Evolutionary conservation across 2,797 vertebrate genomes (phyloP), one percentile per base, ranked within the genome.

Genomic region (Pitangus sulphuratus): DNA sequence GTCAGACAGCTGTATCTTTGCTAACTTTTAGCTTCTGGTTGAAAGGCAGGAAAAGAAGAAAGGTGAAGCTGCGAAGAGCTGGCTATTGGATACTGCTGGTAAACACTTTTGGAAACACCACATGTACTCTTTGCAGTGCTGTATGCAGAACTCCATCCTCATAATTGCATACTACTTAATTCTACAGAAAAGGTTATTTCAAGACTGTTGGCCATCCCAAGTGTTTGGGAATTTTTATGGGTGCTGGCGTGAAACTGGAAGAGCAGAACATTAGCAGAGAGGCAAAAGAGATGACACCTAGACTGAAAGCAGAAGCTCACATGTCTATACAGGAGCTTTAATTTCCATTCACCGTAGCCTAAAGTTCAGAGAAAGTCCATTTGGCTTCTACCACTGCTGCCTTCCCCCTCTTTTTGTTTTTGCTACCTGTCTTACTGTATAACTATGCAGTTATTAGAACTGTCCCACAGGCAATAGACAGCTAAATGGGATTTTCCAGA

Each of bases 401-500:
- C 28, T 61, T 83, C 15, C 6, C 11, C 12, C 19, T 62, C 42
- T 2, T 84, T 58, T 18, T 18, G 7, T 50, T 87, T 64, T 31
- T 66, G n/a, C 54, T 84, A 40, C 57, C 57, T 56, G 57, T 31
- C 65, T 48, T 84, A 40, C 40, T 74, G 5, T 25, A 33, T 14
- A 78, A 68, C 53, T 7, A 3, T 39, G n/a, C 53, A 85, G 69
- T 50, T 77, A 87, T 62, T 80, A 70, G 48, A 89, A 77, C 53
- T 50, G 74, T 31, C 54, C 47, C 1, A 0, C 5, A 89, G 58
- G 89, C 84, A 89, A 69, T 8, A 22, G 60, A 61, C 50, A 90
- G 42, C 25, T 60, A 87, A 93, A 74, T 10, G 26, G 64, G 92
- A 91, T 93, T 96, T 97, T 96, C 92, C 92, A 96, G 70, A 93